Evolutionary conservation across 2,797 vertebrate genomes (phyloP).

Genomic region (Anableps anableps): DNA sequence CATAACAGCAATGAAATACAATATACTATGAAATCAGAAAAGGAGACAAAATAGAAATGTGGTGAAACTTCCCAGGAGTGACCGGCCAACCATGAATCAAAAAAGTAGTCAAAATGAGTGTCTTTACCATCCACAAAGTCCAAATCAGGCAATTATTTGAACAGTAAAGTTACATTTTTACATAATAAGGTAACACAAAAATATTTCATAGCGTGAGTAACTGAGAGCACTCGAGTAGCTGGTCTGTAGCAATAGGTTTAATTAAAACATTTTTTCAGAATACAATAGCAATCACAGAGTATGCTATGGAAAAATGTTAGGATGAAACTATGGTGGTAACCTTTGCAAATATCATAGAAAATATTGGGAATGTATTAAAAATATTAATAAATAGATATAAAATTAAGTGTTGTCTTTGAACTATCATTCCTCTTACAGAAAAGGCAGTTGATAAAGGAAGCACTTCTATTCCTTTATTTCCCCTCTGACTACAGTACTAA

Average conservation of each 20-base stretch:
- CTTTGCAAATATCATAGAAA: neutral
- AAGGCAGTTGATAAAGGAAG: constrained; percentile 56
- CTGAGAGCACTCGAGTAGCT: neutral
- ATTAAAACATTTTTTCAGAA: neutral
- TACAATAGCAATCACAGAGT: neutral
- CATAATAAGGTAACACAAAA: neutral
- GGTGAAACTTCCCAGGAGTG: neutral
- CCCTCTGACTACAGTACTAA: constrained; percentile 64
- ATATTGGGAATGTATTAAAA: neutral
- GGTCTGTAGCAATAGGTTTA: neutral
- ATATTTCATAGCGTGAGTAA: neutral
- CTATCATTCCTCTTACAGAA: constrained; percentile 1
- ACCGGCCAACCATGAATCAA: neutral
- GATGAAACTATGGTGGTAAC: neutral
- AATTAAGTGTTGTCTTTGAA: neutral
- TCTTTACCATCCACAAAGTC: neutral
- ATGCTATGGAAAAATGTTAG: neutral
- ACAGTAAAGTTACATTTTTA: neutral
- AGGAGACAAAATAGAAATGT: neutral
- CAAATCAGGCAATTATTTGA: neutral
- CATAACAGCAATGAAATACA: neutral
- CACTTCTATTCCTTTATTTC: constrained; percentile 70
- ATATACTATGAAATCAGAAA: neutral
- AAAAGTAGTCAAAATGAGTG: neutral
- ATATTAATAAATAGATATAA: neutral